These are phyloP conservation scores for Spodoptera frugiperda DNA, from an alignment of 1,140 invertebrate genomes.

Conservation along the genomic window DNA sequence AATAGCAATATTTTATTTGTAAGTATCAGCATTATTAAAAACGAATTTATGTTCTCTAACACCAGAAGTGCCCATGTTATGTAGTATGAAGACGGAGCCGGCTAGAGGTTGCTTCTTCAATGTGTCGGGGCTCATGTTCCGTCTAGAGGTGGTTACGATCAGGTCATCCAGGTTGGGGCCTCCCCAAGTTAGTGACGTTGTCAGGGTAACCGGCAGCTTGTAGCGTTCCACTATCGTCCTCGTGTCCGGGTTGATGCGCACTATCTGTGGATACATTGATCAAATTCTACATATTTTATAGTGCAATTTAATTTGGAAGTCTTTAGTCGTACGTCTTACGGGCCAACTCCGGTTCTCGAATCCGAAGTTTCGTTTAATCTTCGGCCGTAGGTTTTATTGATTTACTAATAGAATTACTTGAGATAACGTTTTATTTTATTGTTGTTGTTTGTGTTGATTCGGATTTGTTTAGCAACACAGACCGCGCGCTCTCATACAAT, in stretches of 20 bases:
- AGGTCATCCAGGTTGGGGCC: conserved; percentile 90
- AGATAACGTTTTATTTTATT: too few species aligned
- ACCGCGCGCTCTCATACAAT: too few species aligned
- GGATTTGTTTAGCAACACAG: too few species aligned
- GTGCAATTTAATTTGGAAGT: too few species aligned
- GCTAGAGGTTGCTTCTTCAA: conserved; percentile 17
- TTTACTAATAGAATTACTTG: too few species aligned
- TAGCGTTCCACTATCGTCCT: conserved; percentile 52
- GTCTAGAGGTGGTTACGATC: conserved; percentile 88
- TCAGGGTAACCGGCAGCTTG: conserved; percentile 87
- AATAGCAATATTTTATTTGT: not conserved
- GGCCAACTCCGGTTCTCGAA: too few species aligned
- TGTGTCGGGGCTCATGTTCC: conserved; percentile 10
- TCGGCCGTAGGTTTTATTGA: too few species aligned
- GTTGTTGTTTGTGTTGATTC: too few species aligned
- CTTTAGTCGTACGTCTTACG: too few species aligned
- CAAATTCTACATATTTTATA: too few species aligned
- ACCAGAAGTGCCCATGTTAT: conserved; percentile 36
- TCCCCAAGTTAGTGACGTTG: conserved; percentile 92
- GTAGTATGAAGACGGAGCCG: conserved; percentile 43
- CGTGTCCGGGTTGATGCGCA: conserved; percentile 58
- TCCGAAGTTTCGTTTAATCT: too few species aligned
- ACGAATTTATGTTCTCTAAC: conserved; percentile 52
- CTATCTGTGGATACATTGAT: conserved; percentile 48
- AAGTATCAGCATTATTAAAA: conserved; percentile 47